Conservation (phyloP, 2,888 invertebrate genomes). For the Philereme transversata region DNA sequence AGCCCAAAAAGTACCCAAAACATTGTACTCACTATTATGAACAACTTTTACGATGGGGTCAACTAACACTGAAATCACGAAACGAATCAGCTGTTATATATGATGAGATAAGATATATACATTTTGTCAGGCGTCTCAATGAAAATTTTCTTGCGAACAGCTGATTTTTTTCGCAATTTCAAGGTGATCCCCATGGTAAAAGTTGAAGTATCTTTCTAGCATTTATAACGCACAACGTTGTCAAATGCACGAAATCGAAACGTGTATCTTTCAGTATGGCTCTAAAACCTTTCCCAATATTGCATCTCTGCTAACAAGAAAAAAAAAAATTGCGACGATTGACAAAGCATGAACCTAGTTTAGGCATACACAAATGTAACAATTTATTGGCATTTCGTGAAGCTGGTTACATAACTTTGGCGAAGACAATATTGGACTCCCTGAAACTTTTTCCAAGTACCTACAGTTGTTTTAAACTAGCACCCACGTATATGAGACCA, state of each 20-base stretch:
- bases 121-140: no score
- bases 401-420: constrained; percentile 90
- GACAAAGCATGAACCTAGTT: constrained; percentile 78
- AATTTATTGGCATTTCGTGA: constrained; percentile 91
- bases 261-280: constrained; percentile 81
- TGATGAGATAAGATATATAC: no score
- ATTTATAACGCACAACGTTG: no score
- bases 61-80: no score
- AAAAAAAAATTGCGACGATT: constrained; percentile 79
- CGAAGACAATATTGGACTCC: constrained; percentile 86
- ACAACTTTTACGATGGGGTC: no score
- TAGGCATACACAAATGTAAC: constrained; percentile 83
- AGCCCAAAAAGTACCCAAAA: no score
- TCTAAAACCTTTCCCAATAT: constrained; percentile 96
- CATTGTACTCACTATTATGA: no score
- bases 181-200: no score
- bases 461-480: constrained; percentile 85
- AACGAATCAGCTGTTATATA: no score
- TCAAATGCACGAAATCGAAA: constrained; percentile 7
- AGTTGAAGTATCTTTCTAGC: no score
- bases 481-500: constrained; percentile 91
- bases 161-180: no score
- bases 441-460: constrained; percentile 85
- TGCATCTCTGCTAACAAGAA: constrained; percentile 90
- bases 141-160: no score